Base-by-base conservation (phyloP, 2,888 invertebrate genomes). In the Tenthredo amoena region DNA sequence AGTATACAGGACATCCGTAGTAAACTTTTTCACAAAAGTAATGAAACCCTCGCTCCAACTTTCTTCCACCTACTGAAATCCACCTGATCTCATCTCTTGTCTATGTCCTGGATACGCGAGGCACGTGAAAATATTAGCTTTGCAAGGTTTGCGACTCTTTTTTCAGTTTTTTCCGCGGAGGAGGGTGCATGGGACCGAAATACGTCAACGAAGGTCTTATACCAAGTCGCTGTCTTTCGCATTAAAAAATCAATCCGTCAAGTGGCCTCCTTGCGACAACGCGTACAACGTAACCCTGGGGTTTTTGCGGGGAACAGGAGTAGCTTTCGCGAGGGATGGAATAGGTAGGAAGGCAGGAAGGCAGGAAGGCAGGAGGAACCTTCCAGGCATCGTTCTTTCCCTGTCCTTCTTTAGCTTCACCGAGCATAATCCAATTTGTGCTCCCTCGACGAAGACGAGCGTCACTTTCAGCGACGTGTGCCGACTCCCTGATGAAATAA, bases 231-330 rank as follows among this genome's bases (percentile, higher is more conserved):
- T 92, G 92, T 92, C 90, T 86, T 86, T 83, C 88, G 88, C 89
- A 88, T 91, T 92, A 90, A 91, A 91, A 90, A 89, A 89, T 91
- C 92, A 91, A 92, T 92, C 92, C 90, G 91, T 93, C 92, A 92
- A 89, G 86, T 87, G 86, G 83, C 88, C 87, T 86, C 88, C 88
- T 87, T 87, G 87, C 87, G 87, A 86, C 86, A 87, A 86, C 87
- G 86, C 40, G 40, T 58, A 26, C 26, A 40, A 85, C 58, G 77
- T 68, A 58, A 58, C 58, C 65, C 58, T 68, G 82, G 58, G 76
- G 76, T 55, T 72, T 58, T 68, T 40, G 34, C 15, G 71, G 84
- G 68, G 68, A 15, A 58, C 68, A 81, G 72, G 84, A 68, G 68
- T 34, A 85, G 76, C 88, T 90, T 89, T 87, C 86, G 86, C 68